Percentiles rank a stretch among this genome's conserved stretches.
phyloP scores from a whole-genome alignment of 2,797 vertebrate genomes.

The Lepidocolaptes lacrymiger region DNA sequence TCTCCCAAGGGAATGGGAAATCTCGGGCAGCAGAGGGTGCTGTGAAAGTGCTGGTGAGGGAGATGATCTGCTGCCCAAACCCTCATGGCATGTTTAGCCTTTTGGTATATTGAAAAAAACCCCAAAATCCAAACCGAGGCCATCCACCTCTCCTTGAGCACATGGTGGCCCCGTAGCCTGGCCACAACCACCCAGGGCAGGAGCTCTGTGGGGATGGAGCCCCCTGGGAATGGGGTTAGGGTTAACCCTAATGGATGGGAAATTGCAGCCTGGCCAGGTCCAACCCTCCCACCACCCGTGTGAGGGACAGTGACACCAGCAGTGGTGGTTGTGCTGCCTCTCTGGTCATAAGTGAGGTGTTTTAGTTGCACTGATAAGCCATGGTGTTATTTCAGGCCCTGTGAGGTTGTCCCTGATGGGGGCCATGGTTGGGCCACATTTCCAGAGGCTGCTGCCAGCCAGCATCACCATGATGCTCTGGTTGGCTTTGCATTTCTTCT shows the following conservation, averaged over 20 bases:
- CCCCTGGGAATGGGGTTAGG: not conserved
- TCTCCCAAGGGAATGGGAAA: not conserved
- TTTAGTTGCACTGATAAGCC: not conserved
- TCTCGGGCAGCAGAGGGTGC: not conserved
- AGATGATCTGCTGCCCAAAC: not conserved
- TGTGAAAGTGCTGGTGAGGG: not conserved
- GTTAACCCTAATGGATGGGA: not conserved
- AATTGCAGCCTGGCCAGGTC: not conserved
- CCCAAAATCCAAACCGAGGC: too few species aligned
- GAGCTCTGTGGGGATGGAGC: not conserved
- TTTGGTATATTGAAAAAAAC: not conserved
- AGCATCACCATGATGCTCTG: rapidly evolving
- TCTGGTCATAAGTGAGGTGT: rapidly evolving
- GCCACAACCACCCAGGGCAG: not conserved
- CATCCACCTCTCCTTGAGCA: not conserved
- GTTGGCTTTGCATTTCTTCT: not conserved
- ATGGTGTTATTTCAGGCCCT: not conserved
- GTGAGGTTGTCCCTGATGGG: not conserved
- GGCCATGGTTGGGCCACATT: not conserved
- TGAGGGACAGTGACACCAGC: not conserved
- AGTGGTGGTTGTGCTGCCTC: not conserved
- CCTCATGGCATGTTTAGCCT: rapidly evolving
- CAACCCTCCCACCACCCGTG: not conserved
- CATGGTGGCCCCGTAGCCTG: not conserved
- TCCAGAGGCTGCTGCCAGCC: not conserved